These are phyloP conservation scores for Phasia obesa DNA, from an alignment of 2,888 invertebrate species.

Conservation along the genomic window DNA sequence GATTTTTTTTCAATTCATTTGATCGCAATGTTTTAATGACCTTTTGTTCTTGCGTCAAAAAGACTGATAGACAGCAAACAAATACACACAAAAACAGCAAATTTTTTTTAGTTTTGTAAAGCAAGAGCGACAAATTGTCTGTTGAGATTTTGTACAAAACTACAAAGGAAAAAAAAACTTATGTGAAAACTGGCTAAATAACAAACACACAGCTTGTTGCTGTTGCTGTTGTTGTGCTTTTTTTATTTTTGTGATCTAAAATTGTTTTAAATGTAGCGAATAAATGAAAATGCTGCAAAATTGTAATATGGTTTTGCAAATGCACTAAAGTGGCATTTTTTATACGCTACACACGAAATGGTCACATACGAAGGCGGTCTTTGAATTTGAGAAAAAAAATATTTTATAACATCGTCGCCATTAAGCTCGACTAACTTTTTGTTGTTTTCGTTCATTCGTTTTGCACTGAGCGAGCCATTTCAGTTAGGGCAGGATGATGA, in stretches of 20 bases:
- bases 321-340: background rate
- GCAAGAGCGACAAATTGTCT: conserved; percentile 63
- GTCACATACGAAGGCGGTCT: no score
- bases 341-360: background rate
- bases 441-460: no score
- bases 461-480: no score
- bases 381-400: no score
- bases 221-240: no score
- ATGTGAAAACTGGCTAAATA: conserved; percentile 31
- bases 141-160: conserved; percentile 27
- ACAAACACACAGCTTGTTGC: conserved; percentile 16
- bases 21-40: conserved; percentile 43
- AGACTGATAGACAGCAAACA: conserved; percentile 4
- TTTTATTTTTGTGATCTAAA: background rate
- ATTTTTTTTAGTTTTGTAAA: background rate
- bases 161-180: background rate
- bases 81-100: background rate
- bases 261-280: background rate
- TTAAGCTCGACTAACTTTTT: no score
- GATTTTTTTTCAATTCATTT: background rate
- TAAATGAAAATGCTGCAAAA: background rate
- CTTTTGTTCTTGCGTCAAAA: conserved; percentile 40
- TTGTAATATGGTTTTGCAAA: conserved; percentile 16
- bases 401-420: no score
- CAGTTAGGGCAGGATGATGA: no score